Conservation (phyloP, 2,888 invertebrate genomes). For the Rhagophthalmus giganteus region DNA sequence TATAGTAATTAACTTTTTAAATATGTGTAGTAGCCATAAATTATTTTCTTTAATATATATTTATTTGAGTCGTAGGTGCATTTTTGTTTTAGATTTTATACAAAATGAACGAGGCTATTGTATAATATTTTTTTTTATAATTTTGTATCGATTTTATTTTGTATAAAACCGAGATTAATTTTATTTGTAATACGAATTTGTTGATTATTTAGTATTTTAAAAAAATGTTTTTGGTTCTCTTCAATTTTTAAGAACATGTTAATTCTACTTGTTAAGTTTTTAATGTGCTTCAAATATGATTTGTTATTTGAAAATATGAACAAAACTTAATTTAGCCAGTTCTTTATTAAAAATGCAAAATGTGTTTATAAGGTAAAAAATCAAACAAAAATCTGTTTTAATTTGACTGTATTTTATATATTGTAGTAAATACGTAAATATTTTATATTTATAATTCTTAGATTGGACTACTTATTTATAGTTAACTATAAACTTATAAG, state of each 20-base stretch:
- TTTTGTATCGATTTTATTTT: conserved; percentile 33
- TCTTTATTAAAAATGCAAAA: conserved; percentile 15
- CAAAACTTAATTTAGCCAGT: conserved; percentile 16
- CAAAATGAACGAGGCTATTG: conserved; percentile 31
- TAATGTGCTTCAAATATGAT: conserved; percentile 3
- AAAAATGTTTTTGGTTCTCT: background rate
- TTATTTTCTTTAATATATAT: conserved; percentile 36
- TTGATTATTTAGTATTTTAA: conserved; percentile 2
- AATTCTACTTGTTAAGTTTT: background rate
- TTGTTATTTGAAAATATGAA: conserved; percentile 6
- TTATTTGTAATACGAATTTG: conserved; percentile 22
- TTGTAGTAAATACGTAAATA: conserved; percentile 22
- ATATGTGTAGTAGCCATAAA: conserved; percentile 34
- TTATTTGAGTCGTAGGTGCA: conserved; percentile 31
- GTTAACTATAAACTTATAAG: conserved; percentile 2
- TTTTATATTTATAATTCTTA: conserved; percentile 13
- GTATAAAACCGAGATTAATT: conserved; percentile 33
- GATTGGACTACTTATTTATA: conserved; percentile 18
- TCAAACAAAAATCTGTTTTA: conserved; percentile 18
- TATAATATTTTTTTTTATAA: conserved; percentile 35
- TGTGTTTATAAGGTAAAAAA: conserved; percentile 13
- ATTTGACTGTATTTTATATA: conserved; percentile 26
- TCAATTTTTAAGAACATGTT: background rate
- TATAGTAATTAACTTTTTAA: conserved; percentile 35
- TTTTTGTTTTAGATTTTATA: conserved; percentile 34